These are phyloP conservation scores for Quadriops clusia DNA, from an alignment of 2,888 invertebrate species.

Conservation along the genomic window DNA sequence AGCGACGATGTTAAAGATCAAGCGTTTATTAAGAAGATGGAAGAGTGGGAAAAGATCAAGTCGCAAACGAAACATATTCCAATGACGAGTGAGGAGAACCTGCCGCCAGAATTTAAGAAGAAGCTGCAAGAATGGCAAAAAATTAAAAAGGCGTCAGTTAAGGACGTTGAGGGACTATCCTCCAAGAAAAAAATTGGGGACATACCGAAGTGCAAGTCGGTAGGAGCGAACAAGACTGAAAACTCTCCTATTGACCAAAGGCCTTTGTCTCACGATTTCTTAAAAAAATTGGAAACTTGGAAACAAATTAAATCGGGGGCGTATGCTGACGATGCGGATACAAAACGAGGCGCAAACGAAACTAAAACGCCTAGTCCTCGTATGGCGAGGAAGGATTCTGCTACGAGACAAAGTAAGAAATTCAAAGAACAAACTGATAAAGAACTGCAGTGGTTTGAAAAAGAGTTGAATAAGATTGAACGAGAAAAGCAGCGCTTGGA, in stretches of 20 bases:
- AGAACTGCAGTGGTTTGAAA: constrained; percentile 47
- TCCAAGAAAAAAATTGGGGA: constrained; percentile 42
- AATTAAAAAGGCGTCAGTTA: constrained; percentile 42
- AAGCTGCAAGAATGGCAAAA: constrained; percentile 82
- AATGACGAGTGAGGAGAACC: constrained; percentile 49
- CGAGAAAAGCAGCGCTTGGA: constrained; percentile 49
- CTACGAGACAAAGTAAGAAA: constrained; percentile 27
- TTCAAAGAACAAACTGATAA: constrained; percentile 36
- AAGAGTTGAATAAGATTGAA: constrained; percentile 46
- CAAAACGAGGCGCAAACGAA: constrained; percentile 11
- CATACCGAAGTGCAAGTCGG: constrained; percentile 50
- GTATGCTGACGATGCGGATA: constrained; percentile 16
- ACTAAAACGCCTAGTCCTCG: constrained; percentile 32
- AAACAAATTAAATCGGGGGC: constrained; percentile 57
- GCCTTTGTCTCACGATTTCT: constrained; percentile 69
- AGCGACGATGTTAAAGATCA: constrained; percentile 30
- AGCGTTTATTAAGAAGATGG: constrained; percentile 37
- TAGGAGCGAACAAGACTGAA: constrained; percentile 25
- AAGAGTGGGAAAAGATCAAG: constrained; percentile 42
- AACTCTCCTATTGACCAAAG: constrained; percentile 42
- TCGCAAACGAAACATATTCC: constrained; percentile 28
- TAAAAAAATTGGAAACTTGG: constrained; percentile 78
- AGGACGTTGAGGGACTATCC: constrained; percentile 16
- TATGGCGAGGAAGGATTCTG: constrained; percentile 29
- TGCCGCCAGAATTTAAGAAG: constrained; percentile 69